Evolutionary conservation across 92 coral and sea anemone genomes (phyloP).

Genomic region (Palythoa caribaeorum): DNA sequence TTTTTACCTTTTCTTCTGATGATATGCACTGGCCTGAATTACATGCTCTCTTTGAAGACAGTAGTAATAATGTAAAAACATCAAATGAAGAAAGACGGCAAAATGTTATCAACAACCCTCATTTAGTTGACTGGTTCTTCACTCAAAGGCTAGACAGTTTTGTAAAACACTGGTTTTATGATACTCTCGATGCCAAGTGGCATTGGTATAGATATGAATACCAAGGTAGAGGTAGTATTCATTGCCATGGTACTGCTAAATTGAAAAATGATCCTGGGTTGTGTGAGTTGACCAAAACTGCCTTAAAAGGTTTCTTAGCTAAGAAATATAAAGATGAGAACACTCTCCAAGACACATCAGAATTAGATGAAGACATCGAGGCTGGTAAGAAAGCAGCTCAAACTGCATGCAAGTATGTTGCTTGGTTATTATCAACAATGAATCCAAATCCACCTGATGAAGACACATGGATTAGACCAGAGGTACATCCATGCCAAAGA

Average conservation of each 20-base stretch:
- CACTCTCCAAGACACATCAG: constrained; percentile 40
- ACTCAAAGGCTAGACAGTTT: not conserved
- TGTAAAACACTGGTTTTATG: too few relatives aligned
- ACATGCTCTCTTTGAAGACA: constrained; percentile 52
- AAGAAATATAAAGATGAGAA: constrained; percentile 52
- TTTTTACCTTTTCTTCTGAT: constrained; percentile 82
- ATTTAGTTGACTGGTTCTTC: constrained; percentile 42
- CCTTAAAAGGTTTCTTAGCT: constrained; percentile 66
- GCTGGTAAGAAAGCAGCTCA: constrained; percentile 74
- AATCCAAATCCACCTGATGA: too few relatives aligned
- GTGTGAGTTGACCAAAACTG: constrained; percentile 38
- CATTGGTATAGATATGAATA: too few relatives aligned
- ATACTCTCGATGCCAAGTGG: too few relatives aligned
- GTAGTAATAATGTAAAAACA: constrained; percentile 14
- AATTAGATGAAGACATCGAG: constrained; percentile 71
- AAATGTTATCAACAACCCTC: constrained; percentile 77
- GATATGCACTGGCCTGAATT: constrained; percentile 45
- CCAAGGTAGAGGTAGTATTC: too few relatives aligned
- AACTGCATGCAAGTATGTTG: constrained; percentile 52
- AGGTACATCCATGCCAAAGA: constrained; percentile 70
- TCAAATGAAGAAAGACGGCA: constrained; percentile 70
- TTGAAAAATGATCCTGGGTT: too few relatives aligned
- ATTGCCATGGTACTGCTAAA: too few relatives aligned
- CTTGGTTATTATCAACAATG: constrained; percentile 44
- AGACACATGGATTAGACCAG: constrained; percentile 64